These are phyloP conservation scores for Sebastolobus altivelis DNA, from an alignment of 2,797 vertebrate genomes.

Conservation along the genomic window DNA sequence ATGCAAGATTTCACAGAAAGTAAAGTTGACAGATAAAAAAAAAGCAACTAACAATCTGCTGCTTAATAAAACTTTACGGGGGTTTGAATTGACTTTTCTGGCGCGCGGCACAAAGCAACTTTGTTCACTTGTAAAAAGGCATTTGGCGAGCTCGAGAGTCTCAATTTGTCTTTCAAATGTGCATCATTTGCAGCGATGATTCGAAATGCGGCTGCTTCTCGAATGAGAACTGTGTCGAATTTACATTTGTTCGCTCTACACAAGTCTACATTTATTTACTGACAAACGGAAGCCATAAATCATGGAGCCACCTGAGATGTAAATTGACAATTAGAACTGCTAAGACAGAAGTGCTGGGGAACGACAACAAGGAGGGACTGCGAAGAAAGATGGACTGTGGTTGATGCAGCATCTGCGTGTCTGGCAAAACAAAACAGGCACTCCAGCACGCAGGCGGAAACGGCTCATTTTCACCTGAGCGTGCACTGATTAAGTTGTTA, in stretches of 20 bases:
- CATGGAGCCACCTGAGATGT: conserved; percentile 36
- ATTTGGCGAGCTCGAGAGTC: conserved; percentile 21
- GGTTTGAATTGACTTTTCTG: conserved; percentile 42
- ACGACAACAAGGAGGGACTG: conserved; percentile 27
- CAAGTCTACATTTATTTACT: conserved; percentile 42
- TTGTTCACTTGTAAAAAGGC: conserved; percentile 44
- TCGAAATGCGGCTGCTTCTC: conserved; percentile 31
- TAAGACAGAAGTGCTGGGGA: conserved; percentile 22
- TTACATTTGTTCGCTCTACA: conserved; percentile 45
- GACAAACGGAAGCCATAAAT: conserved; percentile 26
- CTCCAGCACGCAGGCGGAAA: conserved; percentile 41
- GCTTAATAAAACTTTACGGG: conserved; percentile 43
- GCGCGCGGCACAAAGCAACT: conserved; percentile 48
- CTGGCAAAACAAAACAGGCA: conserved; percentile 56
- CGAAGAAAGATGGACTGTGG: conserved; percentile 29
- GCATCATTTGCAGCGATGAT: conserved; percentile 33
- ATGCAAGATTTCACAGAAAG: conserved; percentile 56
- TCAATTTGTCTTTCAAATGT: conserved; percentile 55
- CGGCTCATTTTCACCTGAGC: conserved; percentile 59
- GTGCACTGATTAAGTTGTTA: conserved; percentile 74
- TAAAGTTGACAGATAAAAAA: conserved; percentile 52
- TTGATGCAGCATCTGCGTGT: conserved; percentile 50
- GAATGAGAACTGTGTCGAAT: conserved; percentile 27
- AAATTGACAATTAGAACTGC: conserved; percentile 53
- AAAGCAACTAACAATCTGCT: conserved; percentile 33